Evolutionary conservation across 1,140 invertebrate species (phyloP).

Genomic region (Zeugodacus cucurbitae): DNA sequence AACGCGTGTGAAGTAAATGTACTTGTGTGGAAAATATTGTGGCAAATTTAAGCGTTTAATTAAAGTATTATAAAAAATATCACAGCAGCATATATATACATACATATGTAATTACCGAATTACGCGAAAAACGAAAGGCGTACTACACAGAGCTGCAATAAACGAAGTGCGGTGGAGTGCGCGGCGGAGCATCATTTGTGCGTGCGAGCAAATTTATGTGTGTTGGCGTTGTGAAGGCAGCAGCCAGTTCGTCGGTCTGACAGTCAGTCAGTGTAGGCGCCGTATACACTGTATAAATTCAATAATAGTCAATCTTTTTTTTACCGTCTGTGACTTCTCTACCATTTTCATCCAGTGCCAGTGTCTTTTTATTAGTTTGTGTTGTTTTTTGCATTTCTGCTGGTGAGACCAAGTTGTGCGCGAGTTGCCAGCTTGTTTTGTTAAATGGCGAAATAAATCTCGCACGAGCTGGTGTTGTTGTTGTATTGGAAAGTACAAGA

Average conservation of each 20-base stretch:
- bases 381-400: neutral
- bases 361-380: neutral
- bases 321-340: slow-evolving; percentile 5
- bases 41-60: neutral
- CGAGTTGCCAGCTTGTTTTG: slow-evolving; percentile 16
- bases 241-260: neutral
- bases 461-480: neutral
- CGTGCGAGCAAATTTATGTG: neutral
- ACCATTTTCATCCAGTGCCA: neutral
- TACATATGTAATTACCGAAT: neutral
- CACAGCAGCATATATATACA: no score
- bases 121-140: slow-evolving; percentile 8
- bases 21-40: neutral
- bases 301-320: slow-evolving; percentile 22
- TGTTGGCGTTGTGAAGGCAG: neutral
- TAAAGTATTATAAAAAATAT: neutral
- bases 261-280: neutral
- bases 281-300: slow-evolving; percentile 17
- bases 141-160: neutral
- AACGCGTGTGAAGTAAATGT: neutral
- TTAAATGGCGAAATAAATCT: neutral
- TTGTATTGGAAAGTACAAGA: neutral
- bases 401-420: neutral
- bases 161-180: neutral
- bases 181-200: neutral